Evolutionary conservation across 1,140 invertebrate species (phyloP).

Genomic region (Pogonus chalceus): DNA sequence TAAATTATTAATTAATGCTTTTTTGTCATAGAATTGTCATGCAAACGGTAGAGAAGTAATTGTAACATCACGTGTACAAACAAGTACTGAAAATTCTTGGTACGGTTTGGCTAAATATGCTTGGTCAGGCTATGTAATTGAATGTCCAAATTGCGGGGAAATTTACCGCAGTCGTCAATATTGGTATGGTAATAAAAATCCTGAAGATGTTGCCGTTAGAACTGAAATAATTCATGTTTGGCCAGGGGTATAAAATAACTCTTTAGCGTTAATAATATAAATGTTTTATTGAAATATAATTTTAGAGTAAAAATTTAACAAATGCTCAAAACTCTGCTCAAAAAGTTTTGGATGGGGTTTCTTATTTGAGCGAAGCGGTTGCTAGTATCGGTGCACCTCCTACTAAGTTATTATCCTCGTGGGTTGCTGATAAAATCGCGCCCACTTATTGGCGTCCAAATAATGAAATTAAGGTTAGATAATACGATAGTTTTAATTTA

Average conservation of each 20-base stretch:
- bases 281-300: slow-evolving; percentile 9
- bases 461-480: slow-evolving; percentile 53
- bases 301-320: slow-evolving; percentile 14
- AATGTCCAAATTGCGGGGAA: slow-evolving; percentile 71
- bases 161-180: slow-evolving; percentile 73
- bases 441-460: slow-evolving; percentile 77
- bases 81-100: slow-evolving; percentile 57
- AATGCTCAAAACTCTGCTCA: slow-evolving; percentile 59
- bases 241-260: slow-evolving; percentile 49
- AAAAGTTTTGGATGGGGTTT: slow-evolving; percentile 63
- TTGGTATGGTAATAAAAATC: slow-evolving; percentile 76
- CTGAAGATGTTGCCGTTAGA: slow-evolving; percentile 54
- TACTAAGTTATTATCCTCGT: slow-evolving; percentile 55
- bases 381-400: slow-evolving; percentile 58
- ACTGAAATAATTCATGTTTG: slow-evolving; percentile 72
- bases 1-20: slow-evolving; percentile 1
- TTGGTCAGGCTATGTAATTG: slow-evolving; percentile 72
- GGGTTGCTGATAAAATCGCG: slow-evolving; percentile 68
- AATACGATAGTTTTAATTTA: not conserved
- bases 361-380: slow-evolving; percentile 60
- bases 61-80: slow-evolving; percentile 48
- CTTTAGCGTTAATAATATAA: no score
- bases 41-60: slow-evolving; percentile 50
- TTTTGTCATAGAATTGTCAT: slow-evolving; percentile 37
- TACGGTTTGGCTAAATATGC: slow-evolving; percentile 65